Evolutionary conservation across 2,113 vertebrate species (phyloP).

Genomic region (Cyphomyrus discorhynchus): DNA sequence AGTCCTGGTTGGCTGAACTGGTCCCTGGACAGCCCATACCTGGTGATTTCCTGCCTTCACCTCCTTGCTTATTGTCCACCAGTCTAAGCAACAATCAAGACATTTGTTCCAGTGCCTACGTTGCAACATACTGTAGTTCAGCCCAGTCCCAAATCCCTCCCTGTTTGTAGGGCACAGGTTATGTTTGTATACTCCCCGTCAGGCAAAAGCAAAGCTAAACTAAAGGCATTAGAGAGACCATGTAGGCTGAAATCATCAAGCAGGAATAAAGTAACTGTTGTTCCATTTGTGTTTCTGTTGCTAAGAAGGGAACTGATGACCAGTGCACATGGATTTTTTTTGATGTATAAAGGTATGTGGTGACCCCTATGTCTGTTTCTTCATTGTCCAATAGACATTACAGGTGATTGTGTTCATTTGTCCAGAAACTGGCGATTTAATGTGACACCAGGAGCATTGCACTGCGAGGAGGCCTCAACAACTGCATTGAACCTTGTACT

Average conservation of each 20-base stretch:
- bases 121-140: background rate
- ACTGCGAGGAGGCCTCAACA: background rate
- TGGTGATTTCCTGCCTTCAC: background rate
- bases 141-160: background rate
- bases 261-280: background rate
- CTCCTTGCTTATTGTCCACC: background rate
- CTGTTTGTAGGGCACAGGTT: background rate
- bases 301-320: too few relatives aligned
- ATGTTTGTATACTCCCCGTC: background rate
- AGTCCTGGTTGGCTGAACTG: background rate
- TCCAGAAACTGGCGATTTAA: too few relatives aligned
- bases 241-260: background rate
- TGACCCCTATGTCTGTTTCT: too few relatives aligned
- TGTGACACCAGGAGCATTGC: background rate
- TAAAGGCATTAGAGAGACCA: too few relatives aligned
- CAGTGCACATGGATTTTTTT: too few relatives aligned
- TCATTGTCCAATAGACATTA: too few relatives aligned
- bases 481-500: too few relatives aligned
- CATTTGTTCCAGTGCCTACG: background rate
- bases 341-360: too few relatives aligned
- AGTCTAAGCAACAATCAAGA: background rate
- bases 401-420: too few relatives aligned
- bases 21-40: constrained; percentile 1
- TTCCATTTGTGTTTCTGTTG: background rate
- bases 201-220: too few relatives aligned